A percentile compares a stretch with the other conserved stretches of the same genome.
These are phyloP conservation scores for Leucophenga maculata DNA, from an alignment of 2,888 invertebrate species.

Conservation along the genomic window DNA sequence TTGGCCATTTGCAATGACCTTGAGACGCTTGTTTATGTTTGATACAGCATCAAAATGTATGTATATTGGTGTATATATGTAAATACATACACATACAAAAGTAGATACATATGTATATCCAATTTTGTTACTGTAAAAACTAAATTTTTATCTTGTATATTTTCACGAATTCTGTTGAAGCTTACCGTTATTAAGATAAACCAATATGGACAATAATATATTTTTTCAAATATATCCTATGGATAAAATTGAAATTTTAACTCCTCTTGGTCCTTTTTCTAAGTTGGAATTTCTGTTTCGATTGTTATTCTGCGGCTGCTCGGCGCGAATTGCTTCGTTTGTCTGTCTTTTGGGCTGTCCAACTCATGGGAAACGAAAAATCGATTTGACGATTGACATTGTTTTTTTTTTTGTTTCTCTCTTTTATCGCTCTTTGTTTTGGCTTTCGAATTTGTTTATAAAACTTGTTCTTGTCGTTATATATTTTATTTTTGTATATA, in stretches of 20 bases:
- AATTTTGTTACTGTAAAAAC: constrained; percentile 11
- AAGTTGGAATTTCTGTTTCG: constrained; percentile 12
- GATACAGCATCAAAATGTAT: constrained; percentile 5
- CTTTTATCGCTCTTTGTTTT: constrained; percentile 24
- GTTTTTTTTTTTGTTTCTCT: constrained; percentile 42
- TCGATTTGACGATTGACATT: constrained; percentile 16
- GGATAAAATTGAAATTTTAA: no score
- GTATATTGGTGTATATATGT: constrained; percentile 3
- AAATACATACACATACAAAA: constrained; percentile 13
- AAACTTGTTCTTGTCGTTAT: constrained; percentile 55
- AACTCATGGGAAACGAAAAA: constrained; percentile 11
- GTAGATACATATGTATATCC: constrained; percentile 2
- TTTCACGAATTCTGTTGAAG: constrained; percentile 21
- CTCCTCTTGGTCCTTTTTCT: not conserved
- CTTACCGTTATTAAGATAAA: not conserved
- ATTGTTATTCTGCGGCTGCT: constrained; percentile 40
- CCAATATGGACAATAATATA: no score
- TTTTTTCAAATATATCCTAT: no score
- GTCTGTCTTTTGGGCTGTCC: not conserved
- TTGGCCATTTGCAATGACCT: constrained; percentile 49
- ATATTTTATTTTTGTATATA: constrained; percentile 19
- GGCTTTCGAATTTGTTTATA: constrained; percentile 61
- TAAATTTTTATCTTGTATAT: not conserved
- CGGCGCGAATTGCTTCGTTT: not conserved
- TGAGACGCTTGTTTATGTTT: constrained; percentile 44